Percentiles rank a stretch among this genome's conserved stretches.
phyloP scores from a whole-genome alignment of 2,888 invertebrate species.

The Psylliodes chrysocephalus region DNA sequence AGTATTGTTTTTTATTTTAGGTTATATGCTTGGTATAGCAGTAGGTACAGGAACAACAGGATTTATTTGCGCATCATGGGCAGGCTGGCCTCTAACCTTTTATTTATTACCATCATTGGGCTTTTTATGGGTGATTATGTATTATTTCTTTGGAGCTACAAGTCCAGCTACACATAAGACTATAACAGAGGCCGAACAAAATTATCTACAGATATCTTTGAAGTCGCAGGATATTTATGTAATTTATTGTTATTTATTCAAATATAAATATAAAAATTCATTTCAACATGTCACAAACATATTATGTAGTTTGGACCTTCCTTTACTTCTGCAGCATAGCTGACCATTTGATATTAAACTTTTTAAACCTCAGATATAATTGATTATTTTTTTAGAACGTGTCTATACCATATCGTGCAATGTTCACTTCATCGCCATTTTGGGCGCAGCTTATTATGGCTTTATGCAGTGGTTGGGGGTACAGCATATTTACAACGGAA shows the following conservation, averaged over 20 bases:
- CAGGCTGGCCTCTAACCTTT: slow-evolving; percentile 15
- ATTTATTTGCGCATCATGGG: slow-evolving; percentile 20
- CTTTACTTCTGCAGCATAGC: too few species aligned
- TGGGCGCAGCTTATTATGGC: neutral
- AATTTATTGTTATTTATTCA: too few species aligned
- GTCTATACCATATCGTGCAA: slow-evolving; percentile 9
- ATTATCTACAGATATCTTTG: neutral
- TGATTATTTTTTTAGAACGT: slow-evolving; percentile 17
- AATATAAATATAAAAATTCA: too few species aligned
- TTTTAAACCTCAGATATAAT: too few species aligned
- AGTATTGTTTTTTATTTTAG: too few species aligned
- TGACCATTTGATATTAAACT: too few species aligned
- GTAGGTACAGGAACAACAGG: neutral
- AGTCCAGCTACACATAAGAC: slow-evolving; percentile 9
- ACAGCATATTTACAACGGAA: slow-evolving; percentile 11
- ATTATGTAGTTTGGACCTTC: too few species aligned
- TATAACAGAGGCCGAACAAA: slow-evolving; percentile 5
- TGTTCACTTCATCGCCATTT: slow-evolving; percentile 15
- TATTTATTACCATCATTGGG: slow-evolving; percentile 14
- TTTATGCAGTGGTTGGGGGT: slow-evolving; percentile 15
- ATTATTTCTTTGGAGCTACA: slow-evolving; percentile 9
- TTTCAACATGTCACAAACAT: too few species aligned
- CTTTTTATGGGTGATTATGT: neutral
- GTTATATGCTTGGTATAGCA: slow-evolving; percentile 1
- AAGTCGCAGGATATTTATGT: neutral